Conservation (phyloP, 2,888 invertebrate species). For the Plebejus argus region DNA sequence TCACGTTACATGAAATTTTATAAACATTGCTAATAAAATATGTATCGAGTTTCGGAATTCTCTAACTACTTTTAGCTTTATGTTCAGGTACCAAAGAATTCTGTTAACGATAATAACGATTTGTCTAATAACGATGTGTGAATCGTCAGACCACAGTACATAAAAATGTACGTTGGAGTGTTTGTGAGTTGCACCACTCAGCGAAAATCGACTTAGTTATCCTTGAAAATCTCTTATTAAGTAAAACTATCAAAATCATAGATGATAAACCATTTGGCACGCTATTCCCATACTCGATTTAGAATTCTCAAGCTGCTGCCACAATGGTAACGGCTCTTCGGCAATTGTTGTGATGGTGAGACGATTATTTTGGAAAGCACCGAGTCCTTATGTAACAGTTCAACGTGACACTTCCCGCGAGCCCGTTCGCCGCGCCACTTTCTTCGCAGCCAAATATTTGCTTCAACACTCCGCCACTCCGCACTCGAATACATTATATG, state of each 20-base stretch:
- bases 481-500: conserved; percentile 38
- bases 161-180: no score
- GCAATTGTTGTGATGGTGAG: conserved; percentile 66
- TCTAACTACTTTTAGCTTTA: no score
- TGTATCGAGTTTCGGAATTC: no score
- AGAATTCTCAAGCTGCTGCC: neutral
- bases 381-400: conserved; percentile 79
- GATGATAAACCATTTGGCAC: neutral
- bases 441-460: conserved; percentile 71
- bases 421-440: conserved; percentile 74
- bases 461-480: conserved; percentile 48
- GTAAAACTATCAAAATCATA: neutral
- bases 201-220: no score
- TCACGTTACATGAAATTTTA: neutral
- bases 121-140: no score
- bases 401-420: conserved; percentile 74
- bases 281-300: neutral
- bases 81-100: no score
- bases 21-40: no score
- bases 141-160: no score
- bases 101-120: no score
- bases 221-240: no score
- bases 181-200: no score
- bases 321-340: conserved; percentile 44
- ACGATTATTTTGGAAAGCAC: conserved; percentile 78